phyloP scores from a whole-genome alignment of 2,888 invertebrate genomes.

The Agapetus fuscipes region DNA sequence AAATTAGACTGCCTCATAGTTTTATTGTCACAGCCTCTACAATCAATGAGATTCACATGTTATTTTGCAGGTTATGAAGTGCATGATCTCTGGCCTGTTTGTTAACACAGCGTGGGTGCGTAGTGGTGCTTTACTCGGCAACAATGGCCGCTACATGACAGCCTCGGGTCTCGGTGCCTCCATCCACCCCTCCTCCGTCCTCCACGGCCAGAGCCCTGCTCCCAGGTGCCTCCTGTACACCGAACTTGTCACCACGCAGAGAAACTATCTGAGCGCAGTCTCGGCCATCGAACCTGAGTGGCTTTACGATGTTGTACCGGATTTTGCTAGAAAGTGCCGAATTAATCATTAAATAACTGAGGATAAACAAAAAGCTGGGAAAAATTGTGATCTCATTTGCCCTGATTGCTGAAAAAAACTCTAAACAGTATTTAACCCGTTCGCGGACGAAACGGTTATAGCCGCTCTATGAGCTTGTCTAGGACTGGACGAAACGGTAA shows the following conservation, averaged over 20 bases:
- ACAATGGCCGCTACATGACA: conserved; percentile 45
- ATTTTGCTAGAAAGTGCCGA: conserved; percentile 30
- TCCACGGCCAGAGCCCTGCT: conserved; percentile 49
- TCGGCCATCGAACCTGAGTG: conserved; percentile 74
- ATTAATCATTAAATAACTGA: conserved; percentile 21
- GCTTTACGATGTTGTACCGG: conserved; percentile 54
- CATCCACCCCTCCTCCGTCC: conserved; percentile 76
- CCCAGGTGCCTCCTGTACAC: conserved; percentile 70
- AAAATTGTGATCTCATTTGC: too few relatives aligned
- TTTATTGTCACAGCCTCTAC: too few relatives aligned
- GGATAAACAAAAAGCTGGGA: too few relatives aligned
- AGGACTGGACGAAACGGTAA: too few relatives aligned
- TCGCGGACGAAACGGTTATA: too few relatives aligned
- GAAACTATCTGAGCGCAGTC: conserved; percentile 69
- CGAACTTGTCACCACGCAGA: conserved; percentile 79
- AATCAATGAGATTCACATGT: too few relatives aligned
- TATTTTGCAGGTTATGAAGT: conserved; percentile 50
- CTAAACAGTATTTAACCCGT: too few relatives aligned
- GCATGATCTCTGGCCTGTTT: conserved; percentile 72
- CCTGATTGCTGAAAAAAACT: too few relatives aligned
- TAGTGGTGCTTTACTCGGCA: conserved; percentile 58
- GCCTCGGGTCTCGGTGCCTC: conserved; percentile 43
- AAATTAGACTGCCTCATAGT: too few relatives aligned
- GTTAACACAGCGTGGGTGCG: conserved; percentile 76
- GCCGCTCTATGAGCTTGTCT: too few relatives aligned